Conservation (phyloP, 92 coral and sea anemone genomes). For the Heteractis magnifica region DNA sequence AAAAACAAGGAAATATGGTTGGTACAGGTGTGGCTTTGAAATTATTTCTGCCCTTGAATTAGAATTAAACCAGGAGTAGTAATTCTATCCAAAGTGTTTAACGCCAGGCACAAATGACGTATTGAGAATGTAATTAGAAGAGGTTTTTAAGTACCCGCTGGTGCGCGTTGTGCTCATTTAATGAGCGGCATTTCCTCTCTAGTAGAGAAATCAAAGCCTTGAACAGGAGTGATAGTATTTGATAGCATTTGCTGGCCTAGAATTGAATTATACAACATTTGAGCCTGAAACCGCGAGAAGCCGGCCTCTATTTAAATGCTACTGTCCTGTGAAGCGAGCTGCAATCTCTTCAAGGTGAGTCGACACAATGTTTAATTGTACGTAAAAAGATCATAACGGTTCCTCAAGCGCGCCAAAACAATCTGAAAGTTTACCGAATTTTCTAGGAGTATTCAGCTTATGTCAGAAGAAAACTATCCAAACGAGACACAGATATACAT, state of each 20-base stretch:
- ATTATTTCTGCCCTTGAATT: conserved; percentile 8
- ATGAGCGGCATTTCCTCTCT: conserved; percentile 44
- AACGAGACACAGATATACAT: no score
- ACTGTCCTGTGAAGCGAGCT: background rate
- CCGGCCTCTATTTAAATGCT: no score
- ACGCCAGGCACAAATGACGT: conserved; percentile 35
- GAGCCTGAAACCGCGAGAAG: background rate
- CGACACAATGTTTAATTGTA: background rate
- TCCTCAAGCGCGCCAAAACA: no score
- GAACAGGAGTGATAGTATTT: background rate
- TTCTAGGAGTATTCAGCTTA: no score
- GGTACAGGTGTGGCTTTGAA: conserved; percentile 24
- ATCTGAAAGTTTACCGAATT: no score
- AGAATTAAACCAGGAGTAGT: background rate
- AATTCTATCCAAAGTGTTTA: conserved; percentile 12
- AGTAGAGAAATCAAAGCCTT: background rate
- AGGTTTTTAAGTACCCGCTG: conserved; percentile 35
- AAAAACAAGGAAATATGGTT: conserved; percentile 19
- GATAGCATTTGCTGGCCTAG: background rate
- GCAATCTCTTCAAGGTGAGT: background rate
- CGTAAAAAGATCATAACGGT: no score
- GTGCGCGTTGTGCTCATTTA: conserved; percentile 6
- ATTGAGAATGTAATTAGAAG: conserved; percentile 33
- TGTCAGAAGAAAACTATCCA: no score
- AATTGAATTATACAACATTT: background rate